Percentiles rank a stretch among this genome's conserved stretches.
Conservation (phyloP, 1,140 invertebrate species). For the Amphibalanus amphitrite region DNA sequence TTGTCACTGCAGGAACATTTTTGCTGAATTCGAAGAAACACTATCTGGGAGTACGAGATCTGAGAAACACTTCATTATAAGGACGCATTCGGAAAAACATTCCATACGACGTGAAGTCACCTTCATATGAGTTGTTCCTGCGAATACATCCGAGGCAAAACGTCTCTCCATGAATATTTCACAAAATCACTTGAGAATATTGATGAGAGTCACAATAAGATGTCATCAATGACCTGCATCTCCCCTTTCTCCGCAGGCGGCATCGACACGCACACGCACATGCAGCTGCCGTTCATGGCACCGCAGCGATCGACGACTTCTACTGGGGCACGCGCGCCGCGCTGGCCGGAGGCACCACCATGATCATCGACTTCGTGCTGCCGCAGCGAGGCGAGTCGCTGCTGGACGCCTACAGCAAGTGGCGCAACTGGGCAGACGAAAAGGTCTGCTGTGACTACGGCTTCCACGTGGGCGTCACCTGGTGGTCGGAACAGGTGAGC, state of each 20-base stretch:
- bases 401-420: constrained; percentile 79
- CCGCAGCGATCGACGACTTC: constrained; percentile 64
- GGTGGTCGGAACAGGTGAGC: constrained; percentile 51
- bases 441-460: too few relatives aligned
- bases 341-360: constrained; percentile 77
- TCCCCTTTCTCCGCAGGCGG: constrained; percentile 36
- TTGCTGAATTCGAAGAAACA: too few relatives aligned
- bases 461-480: constrained; percentile 78
- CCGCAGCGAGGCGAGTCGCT: constrained; percentile 62
- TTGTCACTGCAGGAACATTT: too few relatives aligned
- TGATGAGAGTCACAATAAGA: background rate
- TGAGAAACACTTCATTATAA: too few relatives aligned
- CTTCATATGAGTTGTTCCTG: too few relatives aligned
- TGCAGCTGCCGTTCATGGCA: constrained; percentile 74
- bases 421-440: constrained; percentile 72
- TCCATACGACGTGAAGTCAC: too few relatives aligned
- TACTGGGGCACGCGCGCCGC: constrained; percentile 76
- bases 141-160: background rate
- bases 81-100: too few relatives aligned
- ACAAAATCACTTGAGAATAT: background rate
- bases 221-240: background rate
- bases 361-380: constrained; percentile 34
- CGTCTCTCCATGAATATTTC: background rate
- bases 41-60: too few relatives aligned
- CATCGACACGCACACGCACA: constrained; percentile 75